phyloP scores from a whole-genome alignment of 2,888 invertebrate species.

The Amblyjoppa fuscipennis region DNA sequence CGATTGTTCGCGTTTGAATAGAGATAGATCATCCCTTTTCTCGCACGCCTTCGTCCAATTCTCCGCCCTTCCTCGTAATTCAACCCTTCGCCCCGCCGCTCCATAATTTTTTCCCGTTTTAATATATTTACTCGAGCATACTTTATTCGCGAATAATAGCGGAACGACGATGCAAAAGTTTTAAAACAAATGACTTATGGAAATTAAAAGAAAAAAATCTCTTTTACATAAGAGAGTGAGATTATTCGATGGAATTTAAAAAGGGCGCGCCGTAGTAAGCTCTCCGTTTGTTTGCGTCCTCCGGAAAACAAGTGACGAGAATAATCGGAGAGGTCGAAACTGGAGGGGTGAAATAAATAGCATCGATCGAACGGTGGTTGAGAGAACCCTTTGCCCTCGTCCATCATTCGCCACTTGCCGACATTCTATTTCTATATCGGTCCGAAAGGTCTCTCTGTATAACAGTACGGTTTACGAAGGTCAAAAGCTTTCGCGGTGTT shows the following conservation, averaged over 20 bases:
- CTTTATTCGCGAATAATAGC: constrained; percentile 41
- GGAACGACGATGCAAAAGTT: constrained; percentile 12
- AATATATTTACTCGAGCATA: constrained; percentile 1
- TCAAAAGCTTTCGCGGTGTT: constrained; percentile 60
- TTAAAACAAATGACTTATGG: constrained; percentile 36
- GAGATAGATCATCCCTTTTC: constrained; percentile 45
- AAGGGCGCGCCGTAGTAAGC: constrained; percentile 16
- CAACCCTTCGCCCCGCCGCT: constrained; percentile 24
- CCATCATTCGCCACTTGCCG: constrained; percentile 27
- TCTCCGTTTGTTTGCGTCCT: constrained; percentile 54
- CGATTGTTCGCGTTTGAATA: constrained; percentile 58
- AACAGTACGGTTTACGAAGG: constrained; percentile 43
- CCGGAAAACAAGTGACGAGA: constrained; percentile 65
- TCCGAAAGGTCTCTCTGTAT: constrained; percentile 33
- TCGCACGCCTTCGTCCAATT: constrained; percentile 24
- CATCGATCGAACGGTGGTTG: constrained; percentile 49
- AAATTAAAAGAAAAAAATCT: not conserved
- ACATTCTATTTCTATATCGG: constrained; percentile 34
- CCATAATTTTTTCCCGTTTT: constrained; percentile 3
- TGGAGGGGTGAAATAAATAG: constrained; percentile 58
- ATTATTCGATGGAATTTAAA: constrained; percentile 43
- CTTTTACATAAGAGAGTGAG: constrained; percentile 29
- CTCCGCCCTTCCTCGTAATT: constrained; percentile 34
- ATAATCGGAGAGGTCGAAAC: constrained; percentile 63
- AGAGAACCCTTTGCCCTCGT: constrained; percentile 42